Evolutionary conservation across 37 sponge, comb jelly and placozoan species (phyloP).

Genomic region (Hexactinellida sp.): DNA sequence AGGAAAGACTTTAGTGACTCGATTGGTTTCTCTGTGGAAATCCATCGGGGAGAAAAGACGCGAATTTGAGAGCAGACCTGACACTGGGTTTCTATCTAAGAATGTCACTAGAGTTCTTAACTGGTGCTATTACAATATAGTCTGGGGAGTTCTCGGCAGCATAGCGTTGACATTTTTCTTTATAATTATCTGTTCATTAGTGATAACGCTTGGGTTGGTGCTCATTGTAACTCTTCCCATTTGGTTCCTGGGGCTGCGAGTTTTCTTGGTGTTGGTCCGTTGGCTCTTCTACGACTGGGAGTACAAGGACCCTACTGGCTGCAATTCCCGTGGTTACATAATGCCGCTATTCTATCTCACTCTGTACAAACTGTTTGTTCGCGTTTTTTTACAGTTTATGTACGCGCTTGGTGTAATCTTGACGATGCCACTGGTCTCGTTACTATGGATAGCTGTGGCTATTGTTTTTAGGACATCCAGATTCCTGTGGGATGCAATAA

Average conservation of each 20-base stretch:
- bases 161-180: not conserved
- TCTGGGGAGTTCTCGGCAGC: not conserved
- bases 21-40: not conserved
- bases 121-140: not conserved
- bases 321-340: not conserved
- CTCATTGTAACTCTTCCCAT: not conserved
- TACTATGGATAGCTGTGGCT: not conserved
- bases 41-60: not conserved
- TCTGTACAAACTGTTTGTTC: not conserved
- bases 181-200: not conserved
- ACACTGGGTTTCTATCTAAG: not conserved
- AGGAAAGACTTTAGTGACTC: not conserved
- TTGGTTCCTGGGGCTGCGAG: not conserved
- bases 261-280: not conserved
- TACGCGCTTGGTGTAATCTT: not conserved
- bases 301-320: not conserved
- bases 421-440: not conserved
- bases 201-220: not conserved
- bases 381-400: not conserved
- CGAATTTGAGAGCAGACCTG: not conserved
- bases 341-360: not conserved
- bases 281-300: constrained; percentile 2
- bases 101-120: not conserved
- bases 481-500: not conserved
- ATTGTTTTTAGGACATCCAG: not conserved